These are phyloP conservation scores for Sebastes kiyomatsui DNA, from an alignment of 2,797 vertebrate species.

Conservation along the genomic window DNA sequence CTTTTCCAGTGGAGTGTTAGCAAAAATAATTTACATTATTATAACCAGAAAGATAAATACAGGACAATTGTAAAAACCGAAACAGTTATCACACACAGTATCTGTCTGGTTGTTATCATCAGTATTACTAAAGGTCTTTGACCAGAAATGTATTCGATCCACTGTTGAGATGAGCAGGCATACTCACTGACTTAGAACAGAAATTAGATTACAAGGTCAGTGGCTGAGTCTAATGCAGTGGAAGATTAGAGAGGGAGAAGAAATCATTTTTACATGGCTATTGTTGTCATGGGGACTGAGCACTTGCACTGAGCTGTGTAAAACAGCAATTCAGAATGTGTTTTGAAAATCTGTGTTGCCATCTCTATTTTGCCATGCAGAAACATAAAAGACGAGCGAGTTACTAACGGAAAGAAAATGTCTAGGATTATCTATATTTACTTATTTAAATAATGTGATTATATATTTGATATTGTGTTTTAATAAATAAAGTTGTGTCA, in stretches of 20 bases:
- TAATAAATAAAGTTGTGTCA: not conserved
- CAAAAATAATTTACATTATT: not conserved
- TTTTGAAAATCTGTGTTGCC: constrained; percentile 29
- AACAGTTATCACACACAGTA: not conserved
- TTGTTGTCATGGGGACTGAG: constrained; percentile 66
- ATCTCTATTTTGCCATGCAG: constrained; percentile 11
- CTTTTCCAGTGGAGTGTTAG: not conserved
- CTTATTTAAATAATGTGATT: not conserved
- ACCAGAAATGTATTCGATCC: constrained; percentile 51
- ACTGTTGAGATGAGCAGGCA: constrained; percentile 48
- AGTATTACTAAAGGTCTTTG: constrained; percentile 35
- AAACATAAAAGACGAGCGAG: not conserved
- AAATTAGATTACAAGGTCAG: constrained; percentile 73
- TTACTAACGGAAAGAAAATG: not conserved
- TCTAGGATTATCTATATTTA: not conserved
- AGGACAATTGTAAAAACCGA: not conserved
- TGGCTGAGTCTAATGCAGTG: constrained; percentile 59
- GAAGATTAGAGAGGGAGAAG: constrained; percentile 59
- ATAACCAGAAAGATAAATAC: not conserved
- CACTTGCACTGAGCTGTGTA: constrained; percentile 40
- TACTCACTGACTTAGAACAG: constrained; percentile 50
- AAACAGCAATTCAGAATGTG: constrained; percentile 45
- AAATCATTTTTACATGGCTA: constrained; percentile 57
- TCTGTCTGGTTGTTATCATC: constrained; percentile 17
- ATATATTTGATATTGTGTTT: not conserved